These are phyloP conservation scores for Drosophila paramelanica DNA, from an alignment of 2,888 invertebrate species.

Conservation along the genomic window DNA sequence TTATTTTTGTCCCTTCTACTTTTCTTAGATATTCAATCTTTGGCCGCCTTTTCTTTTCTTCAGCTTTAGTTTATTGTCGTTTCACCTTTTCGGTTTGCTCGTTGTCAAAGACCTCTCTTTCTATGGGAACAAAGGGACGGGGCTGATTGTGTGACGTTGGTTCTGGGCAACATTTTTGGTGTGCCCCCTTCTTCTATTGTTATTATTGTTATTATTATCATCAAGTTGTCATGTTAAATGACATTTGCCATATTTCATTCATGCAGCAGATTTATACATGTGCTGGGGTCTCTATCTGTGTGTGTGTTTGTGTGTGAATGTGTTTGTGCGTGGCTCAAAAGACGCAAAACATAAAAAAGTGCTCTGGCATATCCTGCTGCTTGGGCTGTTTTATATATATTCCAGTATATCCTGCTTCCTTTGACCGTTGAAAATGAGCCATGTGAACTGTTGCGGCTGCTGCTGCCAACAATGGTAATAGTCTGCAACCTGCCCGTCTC, in stretches of 20 bases:
- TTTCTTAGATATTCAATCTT: constrained; percentile 25
- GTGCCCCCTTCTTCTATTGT: constrained; percentile 33
- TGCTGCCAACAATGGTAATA: constrained; percentile 53
- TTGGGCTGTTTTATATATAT: constrained; percentile 38
- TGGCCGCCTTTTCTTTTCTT: constrained; percentile 29
- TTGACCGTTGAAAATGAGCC: constrained; percentile 79
- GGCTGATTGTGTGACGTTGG: constrained; percentile 20
- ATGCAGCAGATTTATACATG: constrained; percentile 46
- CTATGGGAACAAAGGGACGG: constrained; percentile 29
- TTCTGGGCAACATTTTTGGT: constrained; percentile 29
- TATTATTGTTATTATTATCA: constrained; percentile 75
- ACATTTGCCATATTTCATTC: constrained; percentile 82
- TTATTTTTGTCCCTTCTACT: background rate
- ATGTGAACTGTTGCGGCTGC: constrained; percentile 80
- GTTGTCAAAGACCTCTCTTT: constrained; percentile 18
- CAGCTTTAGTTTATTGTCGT: constrained; percentile 36
- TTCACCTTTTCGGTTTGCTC: constrained; percentile 54
- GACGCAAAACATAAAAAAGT: constrained; percentile 50
- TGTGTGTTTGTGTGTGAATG: constrained; percentile 7
- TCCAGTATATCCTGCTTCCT: constrained; percentile 61
- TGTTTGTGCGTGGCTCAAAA: constrained; percentile 31
- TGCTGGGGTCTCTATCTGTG: constrained; percentile 4
- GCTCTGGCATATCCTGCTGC: constrained; percentile 49
- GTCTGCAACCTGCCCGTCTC: constrained; percentile 9
- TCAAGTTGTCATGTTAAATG: constrained; percentile 83